Evolutionary conservation across 2,113 vertebrate genomes (phyloP).

Genomic region (Lepus europaeus): DNA sequence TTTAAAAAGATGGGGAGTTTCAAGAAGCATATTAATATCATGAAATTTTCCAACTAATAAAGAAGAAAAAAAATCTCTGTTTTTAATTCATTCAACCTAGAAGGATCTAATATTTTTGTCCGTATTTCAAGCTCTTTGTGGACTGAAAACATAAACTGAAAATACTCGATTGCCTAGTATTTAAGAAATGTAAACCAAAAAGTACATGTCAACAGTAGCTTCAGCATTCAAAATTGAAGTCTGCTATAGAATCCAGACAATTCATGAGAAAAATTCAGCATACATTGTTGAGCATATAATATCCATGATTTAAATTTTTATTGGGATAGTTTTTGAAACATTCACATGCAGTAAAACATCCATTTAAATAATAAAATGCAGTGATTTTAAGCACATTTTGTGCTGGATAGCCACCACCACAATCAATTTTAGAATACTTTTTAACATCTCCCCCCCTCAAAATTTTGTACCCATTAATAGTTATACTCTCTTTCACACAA

Average conservation of each 20-base stretch:
- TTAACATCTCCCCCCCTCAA: not conserved
- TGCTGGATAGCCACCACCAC: not conserved
- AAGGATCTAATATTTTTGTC: slow-evolving; percentile 26
- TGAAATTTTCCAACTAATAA: not conserved
- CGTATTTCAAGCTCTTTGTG: not conserved
- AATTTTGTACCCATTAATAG: not conserved
- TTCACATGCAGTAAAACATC: not conserved
- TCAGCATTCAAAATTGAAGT: not conserved
- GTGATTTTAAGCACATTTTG: not conserved
- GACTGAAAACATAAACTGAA: not conserved
- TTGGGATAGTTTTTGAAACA: not conserved
- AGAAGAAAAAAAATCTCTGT: not conserved
- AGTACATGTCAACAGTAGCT: not conserved
- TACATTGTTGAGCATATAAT: slow-evolving; percentile 13
- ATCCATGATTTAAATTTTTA: not conserved
- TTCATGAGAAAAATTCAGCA: not conserved
- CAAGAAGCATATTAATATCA: not conserved
- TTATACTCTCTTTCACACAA: not conserved
- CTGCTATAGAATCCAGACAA: not conserved
- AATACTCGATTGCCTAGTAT: not conserved
- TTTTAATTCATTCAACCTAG: not conserved
- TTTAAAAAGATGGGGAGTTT: slow-evolving; percentile 5
- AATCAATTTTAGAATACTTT: not conserved
- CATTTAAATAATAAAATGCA: not conserved
- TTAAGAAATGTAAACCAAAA: slow-evolving; percentile 40